Conservation (phyloP, 1,140 invertebrate species). For the Neelides sp. region DNA sequence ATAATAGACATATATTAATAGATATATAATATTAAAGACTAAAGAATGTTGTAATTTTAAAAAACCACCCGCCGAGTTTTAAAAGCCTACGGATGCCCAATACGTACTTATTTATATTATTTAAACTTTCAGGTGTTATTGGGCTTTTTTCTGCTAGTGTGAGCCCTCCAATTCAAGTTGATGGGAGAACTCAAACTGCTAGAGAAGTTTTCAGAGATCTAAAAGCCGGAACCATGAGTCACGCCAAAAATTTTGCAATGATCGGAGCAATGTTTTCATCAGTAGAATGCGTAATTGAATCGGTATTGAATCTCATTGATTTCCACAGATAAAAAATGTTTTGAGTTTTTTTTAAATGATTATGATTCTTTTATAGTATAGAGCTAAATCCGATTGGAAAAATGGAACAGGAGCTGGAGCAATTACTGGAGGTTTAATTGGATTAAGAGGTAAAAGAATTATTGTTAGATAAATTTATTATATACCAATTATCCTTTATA, state of each 20-base stretch:
- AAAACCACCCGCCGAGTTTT: no score
- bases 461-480: slow-evolving; percentile 2
- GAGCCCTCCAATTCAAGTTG: slow-evolving; percentile 63
- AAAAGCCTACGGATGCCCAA: no score
- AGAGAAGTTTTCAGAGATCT: slow-evolving; percentile 78
- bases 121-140: slow-evolving; percentile 81
- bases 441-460: slow-evolving; percentile 60
- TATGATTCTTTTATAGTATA: slow-evolving; percentile 46
- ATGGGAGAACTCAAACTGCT: slow-evolving; percentile 66
- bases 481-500: not conserved
- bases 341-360: slow-evolving; percentile 10
- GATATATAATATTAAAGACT: no score
- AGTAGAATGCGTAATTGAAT: slow-evolving; percentile 84
- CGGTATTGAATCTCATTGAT: slow-evolving; percentile 39
- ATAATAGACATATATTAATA: no score
- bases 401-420: slow-evolving; percentile 90
- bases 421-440: slow-evolving; percentile 87
- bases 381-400: slow-evolving; percentile 89
- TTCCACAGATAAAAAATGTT: slow-evolving; percentile 3
- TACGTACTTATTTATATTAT: no score
- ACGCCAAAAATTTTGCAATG: slow-evolving; percentile 95
- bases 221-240: slow-evolving; percentile 74
- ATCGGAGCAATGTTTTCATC: slow-evolving; percentile 84
- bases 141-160: slow-evolving; percentile 91
- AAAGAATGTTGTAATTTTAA: no score